Base-by-base conservation (phyloP, 2,888 invertebrate genomes). In the Empis livida region DNA sequence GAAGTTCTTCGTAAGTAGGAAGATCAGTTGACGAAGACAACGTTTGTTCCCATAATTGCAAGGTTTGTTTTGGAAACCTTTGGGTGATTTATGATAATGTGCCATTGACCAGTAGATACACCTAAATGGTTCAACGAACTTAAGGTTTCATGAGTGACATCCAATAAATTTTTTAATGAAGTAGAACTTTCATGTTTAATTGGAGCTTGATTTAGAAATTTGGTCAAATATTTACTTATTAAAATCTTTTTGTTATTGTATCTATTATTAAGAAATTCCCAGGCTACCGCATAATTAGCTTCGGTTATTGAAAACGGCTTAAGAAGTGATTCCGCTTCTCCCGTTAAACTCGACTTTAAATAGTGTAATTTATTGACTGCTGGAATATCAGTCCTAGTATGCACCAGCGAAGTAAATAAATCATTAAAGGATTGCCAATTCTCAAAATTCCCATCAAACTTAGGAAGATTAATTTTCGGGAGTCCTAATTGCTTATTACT, bases 321-420 rank as follows among this genome's bases (percentile, higher is more conserved):
- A 15, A 32, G 17, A 16, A 43, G 16, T 3, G 13, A 11, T 32
- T 32, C 43, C 1, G 43, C 35, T 11, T 32, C 43, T 10, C 11
- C 35, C 15, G 15, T 32, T 17, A 43, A 20, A 32, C 15, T 16
- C 10, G 15, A 15, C 5, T 30, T 23, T 17, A 43, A 43, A 35
- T 43, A 43, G 17, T 43, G 43, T 11, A 43, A 17, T 16, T 43
- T 43, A 16, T 43, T 16, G 15, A 43, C 43, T 16, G 14, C 14
- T 17, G 10, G 23, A 1, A 43, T 4, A 16, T 31, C 15, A 10
- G 14, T 14, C 9, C 17, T 31, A 13, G 15, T 20, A n/a, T 43
- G 35, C 9, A 32, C 32, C 43, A 43, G 13, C 10, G 15, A 32
- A 6, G 13, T 43, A 30, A 27, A 43, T 14, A 43, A 30, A 17